These are phyloP conservation scores for Drosophila leontia DNA, from an alignment of 1,140 invertebrate species.

Conservation along the genomic window DNA sequence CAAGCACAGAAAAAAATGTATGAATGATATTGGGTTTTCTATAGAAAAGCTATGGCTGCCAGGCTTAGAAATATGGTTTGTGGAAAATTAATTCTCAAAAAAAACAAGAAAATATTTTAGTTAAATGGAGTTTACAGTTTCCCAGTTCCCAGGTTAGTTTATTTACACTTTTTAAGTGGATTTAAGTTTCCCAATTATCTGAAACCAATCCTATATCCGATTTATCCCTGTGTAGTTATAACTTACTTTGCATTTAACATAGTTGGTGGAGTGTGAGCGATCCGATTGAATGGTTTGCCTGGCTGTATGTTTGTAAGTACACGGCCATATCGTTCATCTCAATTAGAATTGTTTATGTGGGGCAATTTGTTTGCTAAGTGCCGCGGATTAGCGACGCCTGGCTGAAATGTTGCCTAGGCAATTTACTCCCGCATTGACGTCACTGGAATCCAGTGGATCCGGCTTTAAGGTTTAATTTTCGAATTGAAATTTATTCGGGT, in stretches of 20 bases:
- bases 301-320: slow-evolving; percentile 27
- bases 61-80: background rate
- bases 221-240: slow-evolving; percentile 35
- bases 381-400: slow-evolving; percentile 66
- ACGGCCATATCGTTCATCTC: slow-evolving; percentile 72
- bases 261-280: slow-evolving; percentile 28
- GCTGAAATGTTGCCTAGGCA: slow-evolving; percentile 43
- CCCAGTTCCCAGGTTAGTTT: too few species aligned
- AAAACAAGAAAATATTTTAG: too few species aligned
- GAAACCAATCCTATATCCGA: background rate
- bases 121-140: background rate
- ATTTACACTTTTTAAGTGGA: too few species aligned
- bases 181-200: background rate
- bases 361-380: slow-evolving; percentile 79
- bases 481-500: slow-evolving; percentile 68
- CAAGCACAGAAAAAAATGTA: slow-evolving; percentile 6
- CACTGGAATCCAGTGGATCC: slow-evolving; percentile 29
- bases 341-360: slow-evolving; percentile 80
- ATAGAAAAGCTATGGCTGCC: background rate
- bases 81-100: too few species aligned
- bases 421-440: slow-evolving; percentile 55
- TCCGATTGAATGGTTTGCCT: slow-evolving; percentile 44
- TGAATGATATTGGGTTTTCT: background rate
- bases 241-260: slow-evolving; percentile 66
- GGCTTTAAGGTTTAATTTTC: slow-evolving; percentile 43